Percentiles rank a stretch among this genome's conserved stretches.
Conservation (phyloP, 2,888 invertebrate species). For the Cremastobaeus sp. region DNA sequence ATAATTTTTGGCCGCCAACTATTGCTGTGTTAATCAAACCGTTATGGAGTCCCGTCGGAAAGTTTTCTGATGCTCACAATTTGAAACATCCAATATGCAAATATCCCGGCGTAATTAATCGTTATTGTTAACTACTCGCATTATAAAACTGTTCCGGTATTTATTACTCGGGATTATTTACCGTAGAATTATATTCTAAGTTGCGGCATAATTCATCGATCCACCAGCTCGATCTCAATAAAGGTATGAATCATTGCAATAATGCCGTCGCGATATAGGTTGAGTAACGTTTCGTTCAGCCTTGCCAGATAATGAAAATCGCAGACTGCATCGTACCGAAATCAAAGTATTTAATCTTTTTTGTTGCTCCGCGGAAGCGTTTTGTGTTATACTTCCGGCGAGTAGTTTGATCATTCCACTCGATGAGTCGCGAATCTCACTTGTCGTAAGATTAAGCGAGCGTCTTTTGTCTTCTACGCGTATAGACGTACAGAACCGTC, state of each 20-base stretch:
- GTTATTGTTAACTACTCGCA: too few species aligned
- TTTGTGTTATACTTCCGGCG: constrained; percentile 58
- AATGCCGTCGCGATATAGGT: too few species aligned
- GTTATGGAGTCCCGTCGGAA: too few species aligned
- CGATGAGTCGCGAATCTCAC: constrained; percentile 67
- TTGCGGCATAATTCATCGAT: too few species aligned
- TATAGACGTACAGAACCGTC: constrained; percentile 23
- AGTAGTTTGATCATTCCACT: constrained; percentile 66
- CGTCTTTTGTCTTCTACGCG: constrained; percentile 48
- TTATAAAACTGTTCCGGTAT: too few species aligned
- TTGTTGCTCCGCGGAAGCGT: constrained; percentile 35
- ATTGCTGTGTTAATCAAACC: not conserved
- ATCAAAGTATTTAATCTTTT: constrained; percentile 32
- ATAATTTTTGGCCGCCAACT: too few species aligned
- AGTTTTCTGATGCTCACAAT: too few species aligned
- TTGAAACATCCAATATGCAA: too few species aligned
- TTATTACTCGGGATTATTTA: too few species aligned
- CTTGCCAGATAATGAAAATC: constrained; percentile 27
- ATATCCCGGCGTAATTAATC: too few species aligned
- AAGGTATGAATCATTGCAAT: not conserved
- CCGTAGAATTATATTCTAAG: too few species aligned
- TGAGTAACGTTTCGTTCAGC: not conserved
- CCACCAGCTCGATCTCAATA: not conserved
- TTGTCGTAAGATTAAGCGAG: constrained; percentile 65
- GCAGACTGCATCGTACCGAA: constrained; percentile 12